Base-by-base conservation (phyloP, 2,797 vertebrate species). In the Sitta carolinensis region DNA sequence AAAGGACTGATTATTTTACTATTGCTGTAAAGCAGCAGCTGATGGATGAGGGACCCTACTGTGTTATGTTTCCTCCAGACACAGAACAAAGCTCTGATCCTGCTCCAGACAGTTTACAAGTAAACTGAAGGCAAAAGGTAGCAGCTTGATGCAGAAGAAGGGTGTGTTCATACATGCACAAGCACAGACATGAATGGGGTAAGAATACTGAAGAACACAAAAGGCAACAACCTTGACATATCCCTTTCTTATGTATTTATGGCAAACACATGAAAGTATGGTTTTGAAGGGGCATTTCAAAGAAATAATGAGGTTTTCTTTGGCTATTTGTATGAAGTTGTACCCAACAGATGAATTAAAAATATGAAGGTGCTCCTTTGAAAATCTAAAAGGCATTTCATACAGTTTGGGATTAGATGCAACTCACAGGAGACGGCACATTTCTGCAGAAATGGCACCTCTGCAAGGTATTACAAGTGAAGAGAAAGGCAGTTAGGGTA, bases 271-370 rank as follows among this genome's bases (percentile, higher is more conserved):
- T n/a, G 57, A 40, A 89, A 59, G 30, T 38, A 58, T 0, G 0
- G 25, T 52, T 93, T 91, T 92, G 84, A 94, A 83, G 52, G 45
- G 61, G 42, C 14, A 80, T 85, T 85, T 94, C 61, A 68, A 83
- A 93, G 75, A 67, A 42, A 54, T 57, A 74, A 74, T 67, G 72
- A 85, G 16, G 32, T 61, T 74, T 95, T 63, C 85, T 86, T 88
- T 64, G 73, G 64, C 43, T 88, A 43, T 84, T 90, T 81, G 17
- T 84, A 72, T 72, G 83, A 76, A 88, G 25, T 30, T 29, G 20
- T 20, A 32, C 64, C 42, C 25, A 54, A 29, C 9, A 58, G 68
- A 85, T 62, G 23, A 61, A 42, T n/a, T 34, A 67, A 66, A 89
- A 88, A 68, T 67, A 36, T 7, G 50, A 81, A 78, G 25, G 16